phyloP scores from a whole-genome alignment of 2,797 vertebrate species.

The Leuciscus waleckii region DNA sequence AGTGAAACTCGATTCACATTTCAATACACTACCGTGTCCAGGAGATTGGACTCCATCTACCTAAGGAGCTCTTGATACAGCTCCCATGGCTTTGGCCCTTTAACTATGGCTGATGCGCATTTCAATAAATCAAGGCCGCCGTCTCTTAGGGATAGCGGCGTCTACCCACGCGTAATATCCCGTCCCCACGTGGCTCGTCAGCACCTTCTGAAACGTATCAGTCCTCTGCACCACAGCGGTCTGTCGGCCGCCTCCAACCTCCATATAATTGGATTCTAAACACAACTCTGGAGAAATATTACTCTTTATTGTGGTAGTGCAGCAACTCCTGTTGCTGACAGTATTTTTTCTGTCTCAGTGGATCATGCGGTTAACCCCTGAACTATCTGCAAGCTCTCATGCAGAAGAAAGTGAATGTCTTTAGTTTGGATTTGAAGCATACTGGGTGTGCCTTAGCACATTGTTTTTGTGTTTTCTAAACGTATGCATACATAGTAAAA shows the following conservation, averaged over 20 bases:
- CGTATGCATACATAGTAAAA: not conserved
- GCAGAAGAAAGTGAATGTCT: constrained; percentile 10
- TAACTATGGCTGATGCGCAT: constrained; percentile 48
- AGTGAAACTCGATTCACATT: constrained; percentile 41
- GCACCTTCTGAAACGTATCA: constrained; percentile 68
- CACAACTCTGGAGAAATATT: constrained; percentile 67
- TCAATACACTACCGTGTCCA: constrained; percentile 22
- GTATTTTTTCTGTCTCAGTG: constrained; percentile 46
- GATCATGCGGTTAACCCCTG: constrained; percentile 50
- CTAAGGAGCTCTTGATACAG: constrained; percentile 3
- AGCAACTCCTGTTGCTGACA: constrained; percentile 59
- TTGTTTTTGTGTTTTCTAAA: not conserved
- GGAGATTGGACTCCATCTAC: constrained; percentile 50
- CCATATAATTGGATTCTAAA: constrained; percentile 67
- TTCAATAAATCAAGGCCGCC: constrained; percentile 56
- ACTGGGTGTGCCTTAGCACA: not conserved
- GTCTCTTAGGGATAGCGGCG: constrained; percentile 56
- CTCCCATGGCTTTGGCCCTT: constrained; percentile 29
- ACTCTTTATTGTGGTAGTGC: constrained; percentile 62
- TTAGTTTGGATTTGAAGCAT: not conserved
- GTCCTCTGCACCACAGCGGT: constrained; percentile 54
- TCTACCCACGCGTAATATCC: constrained; percentile 55
- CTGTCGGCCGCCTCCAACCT: constrained; percentile 51
- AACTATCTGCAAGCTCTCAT: constrained; percentile 40
- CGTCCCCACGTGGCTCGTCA: constrained; percentile 57